These are phyloP conservation scores for Dicentrarchus labrax DNA, from an alignment of 2,113 vertebrate species.

Conservation along the genomic window DNA sequence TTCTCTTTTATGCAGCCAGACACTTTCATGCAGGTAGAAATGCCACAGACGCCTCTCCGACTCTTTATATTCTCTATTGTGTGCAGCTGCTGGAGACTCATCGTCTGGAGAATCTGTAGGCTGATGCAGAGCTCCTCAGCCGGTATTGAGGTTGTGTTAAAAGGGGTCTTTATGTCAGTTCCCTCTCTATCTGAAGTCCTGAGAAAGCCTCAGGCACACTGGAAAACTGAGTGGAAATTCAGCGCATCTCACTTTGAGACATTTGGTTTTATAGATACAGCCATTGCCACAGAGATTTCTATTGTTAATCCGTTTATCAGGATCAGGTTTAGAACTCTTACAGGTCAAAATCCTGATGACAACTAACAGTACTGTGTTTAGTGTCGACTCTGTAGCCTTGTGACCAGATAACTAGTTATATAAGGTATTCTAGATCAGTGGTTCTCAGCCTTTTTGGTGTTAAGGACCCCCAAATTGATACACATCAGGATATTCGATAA, in stretches of 20 bases:
- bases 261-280: background rate
- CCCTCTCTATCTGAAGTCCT: slow-evolving; percentile 21
- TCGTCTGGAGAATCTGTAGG: background rate
- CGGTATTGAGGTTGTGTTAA: slow-evolving; percentile 15
- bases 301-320: background rate
- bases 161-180: slow-evolving; percentile 42
- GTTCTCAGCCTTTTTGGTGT: too few relatives aligned
- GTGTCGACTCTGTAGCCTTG: too few relatives aligned
- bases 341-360: background rate
- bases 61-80: slow-evolving; percentile 31
- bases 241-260: slow-evolving; percentile 1
- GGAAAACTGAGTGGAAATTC: background rate
- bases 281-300: background rate
- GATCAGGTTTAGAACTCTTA: background rate
- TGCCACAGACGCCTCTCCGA: slow-evolving; percentile 8
- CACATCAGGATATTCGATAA: too few relatives aligned
- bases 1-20: slow-evolving; percentile 43
- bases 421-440: too few relatives aligned
- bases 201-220: slow-evolving; percentile 14
- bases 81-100: slow-evolving; percentile 22
- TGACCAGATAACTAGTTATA: too few relatives aligned
- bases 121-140: slow-evolving; percentile 11
- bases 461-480: too few relatives aligned
- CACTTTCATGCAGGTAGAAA: slow-evolving; percentile 34
- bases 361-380: background rate